These are phyloP conservation scores for Tipula helvola DNA, from an alignment of 2,888 invertebrate species.

Conservation along the genomic window DNA sequence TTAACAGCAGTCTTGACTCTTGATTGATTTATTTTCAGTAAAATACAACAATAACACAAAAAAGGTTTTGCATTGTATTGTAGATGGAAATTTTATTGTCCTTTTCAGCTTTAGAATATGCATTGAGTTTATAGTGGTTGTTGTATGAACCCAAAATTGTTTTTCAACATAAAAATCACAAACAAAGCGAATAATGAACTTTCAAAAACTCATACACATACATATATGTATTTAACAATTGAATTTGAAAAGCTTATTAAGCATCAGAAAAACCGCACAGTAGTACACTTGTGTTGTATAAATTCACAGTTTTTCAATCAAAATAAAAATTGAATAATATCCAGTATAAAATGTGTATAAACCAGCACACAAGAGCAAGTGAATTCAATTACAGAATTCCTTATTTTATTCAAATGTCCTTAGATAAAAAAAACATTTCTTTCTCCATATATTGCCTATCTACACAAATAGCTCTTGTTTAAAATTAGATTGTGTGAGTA, in stretches of 20 bases:
- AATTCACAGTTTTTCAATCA: neutral
- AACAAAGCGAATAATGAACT: neutral
- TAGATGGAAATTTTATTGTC: neutral
- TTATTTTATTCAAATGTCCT: neutral
- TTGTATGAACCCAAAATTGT: neutral
- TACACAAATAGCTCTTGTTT: neutral
- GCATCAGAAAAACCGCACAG: neutral
- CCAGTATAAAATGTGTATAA: neutral
- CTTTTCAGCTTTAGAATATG: neutral
- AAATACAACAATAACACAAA: neutral
- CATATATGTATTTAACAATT: too few relatives aligned
- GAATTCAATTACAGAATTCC: neutral
- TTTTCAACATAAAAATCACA: neutral
- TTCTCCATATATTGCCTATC: neutral
- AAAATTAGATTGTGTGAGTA: neutral
- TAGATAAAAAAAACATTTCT: neutral
- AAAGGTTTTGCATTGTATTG: neutral
- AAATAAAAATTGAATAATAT: neutral
- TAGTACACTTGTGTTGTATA: neutral
- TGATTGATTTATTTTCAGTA: neutral
- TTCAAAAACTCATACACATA: neutral
- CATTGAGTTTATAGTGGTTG: neutral
- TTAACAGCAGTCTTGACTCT: neutral
- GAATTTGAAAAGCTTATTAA: neutral
- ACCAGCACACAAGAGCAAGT: neutral